phyloP scores from a whole-genome alignment of 1,140 invertebrate species.

The Camponotus vicinus region DNA sequence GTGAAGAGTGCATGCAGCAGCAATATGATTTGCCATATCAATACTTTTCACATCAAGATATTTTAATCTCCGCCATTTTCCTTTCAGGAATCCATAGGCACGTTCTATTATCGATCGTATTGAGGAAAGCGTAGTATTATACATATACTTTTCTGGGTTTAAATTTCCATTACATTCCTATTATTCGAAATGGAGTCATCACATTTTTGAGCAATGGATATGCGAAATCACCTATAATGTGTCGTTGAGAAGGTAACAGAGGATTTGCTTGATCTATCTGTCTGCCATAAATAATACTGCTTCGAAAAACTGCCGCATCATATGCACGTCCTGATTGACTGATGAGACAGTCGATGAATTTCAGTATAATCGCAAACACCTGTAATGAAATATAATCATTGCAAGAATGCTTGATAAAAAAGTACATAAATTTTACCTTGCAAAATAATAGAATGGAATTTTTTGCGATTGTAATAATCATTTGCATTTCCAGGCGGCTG shows the following conservation, averaged over 20 bases:
- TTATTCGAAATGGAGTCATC: slow-evolving; percentile 4
- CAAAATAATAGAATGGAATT: not conserved
- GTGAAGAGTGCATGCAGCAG: not conserved
- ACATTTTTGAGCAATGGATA: slow-evolving; percentile 1
- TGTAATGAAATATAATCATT: not conserved
- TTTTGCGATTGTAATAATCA: not conserved
- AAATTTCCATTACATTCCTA: not conserved
- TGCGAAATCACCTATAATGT: slow-evolving; percentile 1
- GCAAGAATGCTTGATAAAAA: not conserved
- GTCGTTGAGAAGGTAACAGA: not conserved
- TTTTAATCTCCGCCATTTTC: not conserved
- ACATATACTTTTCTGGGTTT: not conserved
- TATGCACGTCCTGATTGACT: not conserved
- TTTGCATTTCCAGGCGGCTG: not conserved
- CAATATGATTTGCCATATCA: not conserved
- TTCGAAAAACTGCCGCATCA: slow-evolving; percentile 1
- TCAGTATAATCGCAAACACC: not conserved
- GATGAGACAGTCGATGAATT: not conserved
- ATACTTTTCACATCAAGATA: not conserved
- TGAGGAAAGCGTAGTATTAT: not conserved
- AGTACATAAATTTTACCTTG: not conserved
- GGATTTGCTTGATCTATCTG: not conserved
- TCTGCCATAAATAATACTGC: not conserved
- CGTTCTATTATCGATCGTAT: not conserved
- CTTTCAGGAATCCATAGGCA: slow-evolving; percentile 2